Conservation (phyloP, 2,113 vertebrate genomes). For the Calypte anna region DNA sequence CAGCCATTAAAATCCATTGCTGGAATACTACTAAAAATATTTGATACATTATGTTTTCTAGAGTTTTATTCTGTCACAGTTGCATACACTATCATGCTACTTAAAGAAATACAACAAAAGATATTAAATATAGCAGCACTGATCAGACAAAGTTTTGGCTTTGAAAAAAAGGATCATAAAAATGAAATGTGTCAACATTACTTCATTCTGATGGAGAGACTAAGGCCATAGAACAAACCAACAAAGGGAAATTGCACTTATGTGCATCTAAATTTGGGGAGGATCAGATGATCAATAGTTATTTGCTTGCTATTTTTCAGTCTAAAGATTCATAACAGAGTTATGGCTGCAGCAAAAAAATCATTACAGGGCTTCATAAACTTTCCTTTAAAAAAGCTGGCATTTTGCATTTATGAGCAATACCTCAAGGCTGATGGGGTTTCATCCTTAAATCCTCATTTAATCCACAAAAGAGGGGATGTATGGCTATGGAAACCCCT, state of each 20-base stretch:
- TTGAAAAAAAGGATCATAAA: constrained; percentile 11
- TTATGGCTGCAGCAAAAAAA: neutral
- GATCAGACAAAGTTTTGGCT: neutral
- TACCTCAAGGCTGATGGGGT: neutral
- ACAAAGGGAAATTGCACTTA: neutral
- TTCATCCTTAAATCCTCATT: neutral
- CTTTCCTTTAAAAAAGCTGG: neutral
- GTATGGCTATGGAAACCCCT: neutral
- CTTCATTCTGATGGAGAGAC: neutral
- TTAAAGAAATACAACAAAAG: neutral
- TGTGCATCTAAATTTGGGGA: neutral
- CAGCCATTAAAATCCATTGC: neutral
- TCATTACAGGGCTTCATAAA: neutral
- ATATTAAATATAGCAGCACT: neutral
- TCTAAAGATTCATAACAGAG: neutral
- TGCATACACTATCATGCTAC: neutral
- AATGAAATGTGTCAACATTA: constrained; percentile 17
- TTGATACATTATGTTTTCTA: neutral
- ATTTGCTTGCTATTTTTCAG: constrained; percentile 1
- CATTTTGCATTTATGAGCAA: neutral
- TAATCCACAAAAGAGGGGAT: neutral
- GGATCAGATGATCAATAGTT: constrained; percentile 28
- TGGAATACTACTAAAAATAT: neutral
- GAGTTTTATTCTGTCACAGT: neutral
- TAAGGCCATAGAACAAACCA: neutral